Evolutionary conservation across 2,888 invertebrate genomes (phyloP), one percentile per base, ranked within the genome.

Genomic region (Polydrusus tereticollis): DNA sequence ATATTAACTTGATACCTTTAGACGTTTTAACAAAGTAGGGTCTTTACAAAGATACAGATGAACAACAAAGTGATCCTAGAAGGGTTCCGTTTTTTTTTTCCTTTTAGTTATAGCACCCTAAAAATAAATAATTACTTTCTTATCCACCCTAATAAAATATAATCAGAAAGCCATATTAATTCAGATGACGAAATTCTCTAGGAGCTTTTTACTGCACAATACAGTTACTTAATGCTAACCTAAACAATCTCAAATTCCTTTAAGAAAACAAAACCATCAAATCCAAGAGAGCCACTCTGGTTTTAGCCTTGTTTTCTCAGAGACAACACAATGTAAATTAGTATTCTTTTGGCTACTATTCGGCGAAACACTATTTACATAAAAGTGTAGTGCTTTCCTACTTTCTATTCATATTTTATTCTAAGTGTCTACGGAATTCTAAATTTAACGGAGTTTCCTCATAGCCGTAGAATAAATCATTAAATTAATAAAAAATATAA

Each of bases 301-400:
- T 16, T 52, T 52, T 14, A 52, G 52, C 52, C 29, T 14, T 16
- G 52, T 52, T 29, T 52, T 52, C 14, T 14, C 20, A 14, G 14
- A 52, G 52, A 29, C 29, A 52, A 52, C 52, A 52, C 29, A 52
- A 52, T 52, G 52, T 52, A 52, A 52, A 52, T 52, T 52, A 52
- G 14, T 29, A 52, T 52, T 52, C 52, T 52, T 52, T 26, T 29
- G 52, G 52, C 52, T 52, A 52, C 52, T 52, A 16, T 29, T 52
- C 16, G 26, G 29, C 29, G 52, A 52, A 52, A 52, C 16, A 52
- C 52, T 52, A 52, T 52, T 52, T 52, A 29, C 29, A 52, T 52
- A 52, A 52, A 52, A 52, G 29, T 50, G 14, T 50, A 50, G 50
- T 26, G 29, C 52, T 29, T 52, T 52, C 16, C 52, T 52, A 29